Evolutionary conservation across 2,113 vertebrate genomes (phyloP).

Genomic region (Campylomormyrus numenius): DNA sequence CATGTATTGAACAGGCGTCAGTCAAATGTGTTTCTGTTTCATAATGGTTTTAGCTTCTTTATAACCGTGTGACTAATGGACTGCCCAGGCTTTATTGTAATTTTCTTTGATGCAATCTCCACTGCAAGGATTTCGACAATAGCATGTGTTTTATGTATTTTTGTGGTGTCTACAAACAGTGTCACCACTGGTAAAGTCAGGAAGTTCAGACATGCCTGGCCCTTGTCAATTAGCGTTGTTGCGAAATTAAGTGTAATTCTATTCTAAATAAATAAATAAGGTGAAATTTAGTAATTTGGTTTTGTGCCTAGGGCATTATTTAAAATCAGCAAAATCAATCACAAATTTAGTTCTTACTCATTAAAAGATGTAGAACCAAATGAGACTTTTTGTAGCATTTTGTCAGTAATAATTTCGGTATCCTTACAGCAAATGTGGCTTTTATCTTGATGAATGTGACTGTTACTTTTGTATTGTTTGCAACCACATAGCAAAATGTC

Average conservation of each 20-base stretch:
- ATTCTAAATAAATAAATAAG: not conserved
- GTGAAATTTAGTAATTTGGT: not conserved
- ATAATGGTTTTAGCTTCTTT: not conserved
- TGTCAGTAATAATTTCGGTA: not conserved
- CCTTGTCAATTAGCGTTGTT: not conserved
- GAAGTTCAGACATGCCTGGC: constrained; percentile 24
- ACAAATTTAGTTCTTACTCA: not conserved
- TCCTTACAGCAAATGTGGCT: not conserved
- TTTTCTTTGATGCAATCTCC: not conserved
- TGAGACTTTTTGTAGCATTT: not conserved
- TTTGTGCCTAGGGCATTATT: not conserved
- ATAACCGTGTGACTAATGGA: not conserved
- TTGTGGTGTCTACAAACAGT: not conserved
- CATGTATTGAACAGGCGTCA: not conserved
- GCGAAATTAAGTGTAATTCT: not conserved
- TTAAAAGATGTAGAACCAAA: not conserved
- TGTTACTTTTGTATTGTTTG: not conserved
- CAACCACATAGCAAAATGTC: not conserved
- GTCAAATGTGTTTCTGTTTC: not conserved
- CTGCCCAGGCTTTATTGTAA: not conserved
- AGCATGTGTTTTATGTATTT: not conserved
- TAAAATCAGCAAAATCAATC: not conserved
- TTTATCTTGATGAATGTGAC: not conserved
- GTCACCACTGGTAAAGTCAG: constrained; percentile 20
- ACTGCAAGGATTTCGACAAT: not conserved